Evolutionary conservation across 2,888 invertebrate genomes (phyloP).

Genomic region (Chymomyza fuscimana): DNA sequence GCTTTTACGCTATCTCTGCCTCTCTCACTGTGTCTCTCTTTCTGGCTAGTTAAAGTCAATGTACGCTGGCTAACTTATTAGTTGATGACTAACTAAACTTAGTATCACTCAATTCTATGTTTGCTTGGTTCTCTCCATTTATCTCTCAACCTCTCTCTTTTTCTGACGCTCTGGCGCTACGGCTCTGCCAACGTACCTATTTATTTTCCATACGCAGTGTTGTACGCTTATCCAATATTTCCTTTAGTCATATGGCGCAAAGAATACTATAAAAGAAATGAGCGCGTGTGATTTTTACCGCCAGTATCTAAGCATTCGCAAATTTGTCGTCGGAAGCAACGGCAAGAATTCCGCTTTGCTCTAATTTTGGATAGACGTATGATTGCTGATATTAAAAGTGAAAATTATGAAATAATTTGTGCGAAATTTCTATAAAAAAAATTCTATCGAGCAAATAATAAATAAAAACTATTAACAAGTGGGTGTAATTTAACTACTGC

Average conservation of each 20-base stretch:
- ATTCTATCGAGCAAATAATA: neutral
- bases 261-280: conserved; percentile 46
- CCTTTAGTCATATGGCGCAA: conserved; percentile 46
- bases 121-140: neutral
- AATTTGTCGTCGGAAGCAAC: conserved; percentile 48
- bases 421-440: conserved; percentile 11
- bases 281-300: conserved; percentile 4
- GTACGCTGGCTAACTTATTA: neutral
- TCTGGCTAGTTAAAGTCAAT: conserved; percentile 15
- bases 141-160: conserved; percentile 12
- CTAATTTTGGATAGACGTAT: conserved; percentile 3
- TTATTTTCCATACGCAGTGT: conserved; percentile 7
- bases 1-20: neutral
- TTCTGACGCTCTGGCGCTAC: neutral
- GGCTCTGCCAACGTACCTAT: conserved; percentile 43
- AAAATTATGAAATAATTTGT: conserved; percentile 56
- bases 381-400: conserved; percentile 42
- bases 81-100: neutral
- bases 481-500: conserved; percentile 62
- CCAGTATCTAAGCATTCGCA: conserved; percentile 50
- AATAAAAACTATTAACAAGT: conserved; percentile 16
- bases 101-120: neutral
- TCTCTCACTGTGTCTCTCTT: conserved; percentile 20
- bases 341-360: conserved; percentile 12
- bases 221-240: conserved; percentile 56